phyloP scores from a whole-genome alignment of 2,113 vertebrate species.

The Sitta europaea region DNA sequence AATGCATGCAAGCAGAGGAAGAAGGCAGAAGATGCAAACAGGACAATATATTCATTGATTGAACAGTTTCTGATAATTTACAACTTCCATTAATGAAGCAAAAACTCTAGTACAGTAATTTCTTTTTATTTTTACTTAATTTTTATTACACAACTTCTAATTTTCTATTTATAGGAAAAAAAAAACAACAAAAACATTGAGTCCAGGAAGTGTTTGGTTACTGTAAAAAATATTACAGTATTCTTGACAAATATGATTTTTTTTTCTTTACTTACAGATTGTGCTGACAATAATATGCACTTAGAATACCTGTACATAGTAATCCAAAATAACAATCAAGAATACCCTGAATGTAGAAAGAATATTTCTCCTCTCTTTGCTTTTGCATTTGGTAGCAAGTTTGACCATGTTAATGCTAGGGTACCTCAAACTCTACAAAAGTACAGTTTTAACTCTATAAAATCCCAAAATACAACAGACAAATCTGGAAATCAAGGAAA shows the following conservation, averaged over 20 bases:
- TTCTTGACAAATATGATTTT: not conserved
- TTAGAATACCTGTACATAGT: not conserved
- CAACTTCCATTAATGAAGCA: not conserved
- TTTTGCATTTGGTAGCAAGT: not conserved
- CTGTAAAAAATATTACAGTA: not conserved
- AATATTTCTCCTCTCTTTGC: not conserved
- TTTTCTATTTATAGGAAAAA: not conserved
- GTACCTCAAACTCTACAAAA: not conserved
- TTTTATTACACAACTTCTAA: not conserved
- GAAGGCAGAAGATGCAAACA: not conserved
- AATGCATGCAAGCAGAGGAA: not conserved
- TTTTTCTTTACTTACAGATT: not conserved
- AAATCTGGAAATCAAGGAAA: not conserved
- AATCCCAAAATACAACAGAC: not conserved
- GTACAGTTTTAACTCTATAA: not conserved
- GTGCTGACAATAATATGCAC: not conserved
- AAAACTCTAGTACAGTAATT: not conserved
- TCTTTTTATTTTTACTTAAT: not conserved
- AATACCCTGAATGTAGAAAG: not conserved
- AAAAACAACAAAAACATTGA: not conserved
- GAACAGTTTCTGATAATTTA: not conserved
- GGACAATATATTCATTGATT: not conserved
- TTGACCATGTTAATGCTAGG: not conserved
- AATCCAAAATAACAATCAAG: not conserved
- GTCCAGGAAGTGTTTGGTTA: not conserved